Base-by-base conservation (phyloP, 2,888 invertebrate species). In the Scaptomyza tumidula region DNA sequence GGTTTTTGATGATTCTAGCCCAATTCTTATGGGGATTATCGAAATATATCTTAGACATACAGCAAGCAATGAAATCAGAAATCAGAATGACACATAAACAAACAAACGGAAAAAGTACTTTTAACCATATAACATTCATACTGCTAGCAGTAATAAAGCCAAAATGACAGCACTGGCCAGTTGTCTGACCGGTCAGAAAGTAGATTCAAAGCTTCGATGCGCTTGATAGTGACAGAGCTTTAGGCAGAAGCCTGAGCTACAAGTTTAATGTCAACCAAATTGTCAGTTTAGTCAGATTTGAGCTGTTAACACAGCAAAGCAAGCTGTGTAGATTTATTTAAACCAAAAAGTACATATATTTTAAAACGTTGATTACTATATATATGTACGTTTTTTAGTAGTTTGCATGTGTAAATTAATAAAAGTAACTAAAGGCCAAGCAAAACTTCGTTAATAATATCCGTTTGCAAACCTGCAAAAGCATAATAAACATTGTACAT, bases 201-300 rank as follows among this genome's bases (percentile, higher is more conserved):
- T 60, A 35, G 71, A 74, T 46, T 76, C 19, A 39, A 46, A 77
- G 66, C 77, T 76, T 58, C 11, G 29, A 31, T 52, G 39, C 57
- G 35, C 31, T 13, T 58, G 58, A 66, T 76, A 50, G 55, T 2
- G 37, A 33, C 50, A 33, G 33, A 56, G 62, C 24, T 33, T 35
- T 24, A 0, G 11, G 37, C 44, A 24, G 27, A 62, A 60, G 73
- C 68, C 69, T 24, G n/a, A 29, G 57, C 10, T 48, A 60, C 29
- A 50, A 66, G 55, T 67, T 59, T 41, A 72, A 53, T 71, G 41
- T 44, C 61, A 45, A 19, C 44, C 14, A 33, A 13, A 49, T 14
- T 27, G 7, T 39, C 1, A 41, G 43, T 31, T 76, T 41, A 77
- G 77, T 75, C 55, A n/a, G 35, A 59, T 72, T 44, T 52, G 14